These are phyloP conservation scores for Loxodonta africana DNA, from an alignment of 2,113 vertebrate species.

Conservation along the genomic window DNA sequence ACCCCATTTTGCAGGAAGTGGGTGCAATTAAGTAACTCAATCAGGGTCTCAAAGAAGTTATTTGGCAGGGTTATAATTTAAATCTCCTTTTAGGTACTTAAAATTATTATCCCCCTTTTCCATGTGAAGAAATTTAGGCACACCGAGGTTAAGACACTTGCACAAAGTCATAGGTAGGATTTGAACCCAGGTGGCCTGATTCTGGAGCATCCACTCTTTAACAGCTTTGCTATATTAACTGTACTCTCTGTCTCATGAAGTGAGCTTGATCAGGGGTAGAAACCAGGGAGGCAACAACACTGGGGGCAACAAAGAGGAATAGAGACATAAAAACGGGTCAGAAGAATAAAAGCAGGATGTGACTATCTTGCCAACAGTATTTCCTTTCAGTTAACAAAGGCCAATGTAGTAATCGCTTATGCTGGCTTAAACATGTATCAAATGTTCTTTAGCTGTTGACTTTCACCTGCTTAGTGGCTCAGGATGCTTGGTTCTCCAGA, in stretches of 20 bases:
- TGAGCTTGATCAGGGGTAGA: background rate
- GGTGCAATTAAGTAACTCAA: too few relatives aligned
- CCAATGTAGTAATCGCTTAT: background rate
- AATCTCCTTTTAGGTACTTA: background rate
- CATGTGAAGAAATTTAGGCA: background rate
- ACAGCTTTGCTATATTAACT: background rate
- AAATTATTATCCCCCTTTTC: background rate
- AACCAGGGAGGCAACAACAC: background rate
- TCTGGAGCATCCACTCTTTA: background rate
- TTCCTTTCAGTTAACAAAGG: background rate
- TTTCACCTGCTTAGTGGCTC: background rate
- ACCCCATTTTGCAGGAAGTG: too few relatives aligned
- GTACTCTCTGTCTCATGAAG: background rate
- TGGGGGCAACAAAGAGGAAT: background rate
- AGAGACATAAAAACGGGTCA: background rate
- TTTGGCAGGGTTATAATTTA: too few relatives aligned
- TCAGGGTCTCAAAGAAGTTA: too few relatives aligned
- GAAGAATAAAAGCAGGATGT: background rate
- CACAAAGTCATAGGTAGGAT: background rate
- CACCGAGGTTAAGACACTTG: background rate
- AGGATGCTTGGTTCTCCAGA: background rate
- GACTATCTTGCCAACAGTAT: background rate
- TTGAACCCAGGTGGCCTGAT: background rate
- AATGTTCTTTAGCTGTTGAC: background rate
- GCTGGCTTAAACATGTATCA: background rate